phyloP scores from a whole-genome alignment of 2,888 invertebrate species.

The Orchesella flavescens region DNA sequence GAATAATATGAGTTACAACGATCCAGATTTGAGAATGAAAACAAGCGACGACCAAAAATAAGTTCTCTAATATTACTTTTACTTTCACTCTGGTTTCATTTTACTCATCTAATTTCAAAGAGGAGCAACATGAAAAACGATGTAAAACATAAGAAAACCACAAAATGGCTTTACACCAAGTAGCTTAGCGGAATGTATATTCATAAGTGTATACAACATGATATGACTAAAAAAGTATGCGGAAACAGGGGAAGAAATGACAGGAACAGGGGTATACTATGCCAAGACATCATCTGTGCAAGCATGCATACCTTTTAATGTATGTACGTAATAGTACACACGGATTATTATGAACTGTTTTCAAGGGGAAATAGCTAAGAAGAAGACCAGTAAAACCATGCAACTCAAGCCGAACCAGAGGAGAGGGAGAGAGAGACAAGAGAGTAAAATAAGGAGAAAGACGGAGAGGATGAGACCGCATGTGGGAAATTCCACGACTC shows the following conservation, averaged over 20 bases:
- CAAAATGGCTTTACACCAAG: conserved; percentile 46
- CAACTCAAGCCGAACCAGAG: neutral
- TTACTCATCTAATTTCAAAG: conserved; percentile 58
- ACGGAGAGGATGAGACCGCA: conserved; percentile 50
- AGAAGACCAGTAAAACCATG: conserved; percentile 12
- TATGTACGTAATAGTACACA: neutral
- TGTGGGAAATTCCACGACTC: conserved; percentile 53
- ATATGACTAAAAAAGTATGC: conserved; percentile 6
- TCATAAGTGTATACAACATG: neutral
- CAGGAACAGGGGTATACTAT: conserved; percentile 19
- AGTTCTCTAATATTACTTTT: neutral
- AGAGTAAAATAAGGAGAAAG: conserved; percentile 20
- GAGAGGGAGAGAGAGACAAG: conserved; percentile 8
- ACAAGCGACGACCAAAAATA: neutral
- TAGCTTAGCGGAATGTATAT: conserved; percentile 19
- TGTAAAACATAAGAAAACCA: conserved; percentile 59
- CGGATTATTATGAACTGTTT: neutral
- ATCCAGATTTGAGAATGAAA: neutral
- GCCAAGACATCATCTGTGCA: too few relatives aligned
- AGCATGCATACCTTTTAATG: too few relatives aligned
- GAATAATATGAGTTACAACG: too few relatives aligned
- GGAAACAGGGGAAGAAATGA: neutral
- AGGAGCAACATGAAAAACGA: conserved; percentile 39
- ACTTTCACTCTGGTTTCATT: conserved; percentile 32
- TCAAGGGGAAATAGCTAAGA: neutral